Percentiles rank a stretch among this genome's conserved stretches.
phyloP scores from a whole-genome alignment of 2,797 vertebrate genomes.

The Argyrosomus regius region DNA sequence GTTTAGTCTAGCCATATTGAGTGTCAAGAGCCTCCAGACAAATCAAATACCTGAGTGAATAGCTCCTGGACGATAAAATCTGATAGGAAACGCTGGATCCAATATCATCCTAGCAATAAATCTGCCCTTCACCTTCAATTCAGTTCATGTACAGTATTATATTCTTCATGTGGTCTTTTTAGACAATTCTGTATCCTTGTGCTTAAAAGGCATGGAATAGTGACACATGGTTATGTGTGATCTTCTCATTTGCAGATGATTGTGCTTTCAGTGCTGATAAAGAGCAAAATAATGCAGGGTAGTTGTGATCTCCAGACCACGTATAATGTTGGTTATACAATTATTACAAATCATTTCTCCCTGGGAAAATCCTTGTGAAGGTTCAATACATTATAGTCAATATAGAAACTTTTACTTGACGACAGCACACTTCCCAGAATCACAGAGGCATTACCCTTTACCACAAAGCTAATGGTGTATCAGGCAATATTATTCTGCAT shows the following conservation, averaged over 20 bases:
- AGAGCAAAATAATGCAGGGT: not conserved
- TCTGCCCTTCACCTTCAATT: constrained; percentile 13
- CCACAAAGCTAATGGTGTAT: not conserved
- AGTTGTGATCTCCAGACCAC: not conserved
- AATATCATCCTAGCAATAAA: constrained; percentile 13
- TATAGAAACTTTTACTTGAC: not conserved
- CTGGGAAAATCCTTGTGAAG: not conserved
- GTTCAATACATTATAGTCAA: not conserved
- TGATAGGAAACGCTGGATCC: not conserved
- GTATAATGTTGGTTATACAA: not conserved
- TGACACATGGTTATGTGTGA: not conserved
- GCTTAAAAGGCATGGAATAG: not conserved
- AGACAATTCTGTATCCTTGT: not conserved
- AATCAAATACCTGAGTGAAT: constrained; percentile 9
- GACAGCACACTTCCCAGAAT: not conserved
- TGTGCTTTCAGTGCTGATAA: not conserved
- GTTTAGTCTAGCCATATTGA: constrained; percentile 7
- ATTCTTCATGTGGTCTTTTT: constrained; percentile 6
- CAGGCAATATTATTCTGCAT: not conserved
- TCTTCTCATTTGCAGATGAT: constrained; percentile 4
- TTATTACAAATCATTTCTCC: not conserved
- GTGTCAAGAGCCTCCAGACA: constrained; percentile 6
- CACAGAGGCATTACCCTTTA: not conserved
- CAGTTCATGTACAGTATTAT: not conserved
- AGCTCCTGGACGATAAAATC: not conserved